Percentiles rank a stretch among this genome's conserved stretches.
Conservation (phyloP, 2,888 invertebrate genomes). For the Mimumesa dahlbomi region DNA sequence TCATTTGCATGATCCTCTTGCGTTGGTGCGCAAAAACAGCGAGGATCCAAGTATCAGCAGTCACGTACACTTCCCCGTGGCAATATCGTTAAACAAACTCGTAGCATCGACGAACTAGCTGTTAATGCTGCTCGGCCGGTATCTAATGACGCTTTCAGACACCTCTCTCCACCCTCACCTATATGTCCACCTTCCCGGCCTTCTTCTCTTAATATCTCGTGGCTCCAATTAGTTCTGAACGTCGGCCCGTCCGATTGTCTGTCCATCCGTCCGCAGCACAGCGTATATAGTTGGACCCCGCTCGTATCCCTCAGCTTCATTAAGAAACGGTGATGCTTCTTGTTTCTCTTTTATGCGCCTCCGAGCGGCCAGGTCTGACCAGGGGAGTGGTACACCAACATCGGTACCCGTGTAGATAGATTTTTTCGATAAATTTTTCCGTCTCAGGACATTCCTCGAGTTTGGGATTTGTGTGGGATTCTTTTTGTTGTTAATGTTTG, state of each 20-base stretch:
- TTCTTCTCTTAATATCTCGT: conserved; percentile 75
- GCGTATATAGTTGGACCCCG: conserved; percentile 58
- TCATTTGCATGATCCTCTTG: too few relatives aligned
- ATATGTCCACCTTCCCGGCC: conserved; percentile 37
- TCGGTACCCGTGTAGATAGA: too few relatives aligned
- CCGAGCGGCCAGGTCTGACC: too few relatives aligned
- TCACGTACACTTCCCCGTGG: too few relatives aligned
- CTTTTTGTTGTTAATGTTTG: too few relatives aligned
- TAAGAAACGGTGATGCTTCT: conserved; percentile 80
- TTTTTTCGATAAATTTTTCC: too few relatives aligned
- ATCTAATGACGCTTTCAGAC: conserved; percentile 52
- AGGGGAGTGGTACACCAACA: too few relatives aligned
- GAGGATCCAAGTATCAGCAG: too few relatives aligned
- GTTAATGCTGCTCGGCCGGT: conserved; percentile 57
- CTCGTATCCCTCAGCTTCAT: conserved; percentile 79
- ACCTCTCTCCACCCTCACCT: conserved; percentile 43
- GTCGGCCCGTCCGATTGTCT: conserved; percentile 63
- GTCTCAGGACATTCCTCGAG: too few relatives aligned
- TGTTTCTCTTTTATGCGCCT: conserved; percentile 76
- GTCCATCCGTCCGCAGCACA: conserved; percentile 40
- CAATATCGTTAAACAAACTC: conserved; percentile 67
- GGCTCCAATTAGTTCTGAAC: conserved; percentile 80
- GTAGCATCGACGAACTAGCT: conserved; percentile 58
- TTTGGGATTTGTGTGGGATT: too few relatives aligned
- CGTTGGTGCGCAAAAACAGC: too few relatives aligned